A percentile compares a stretch with the other conserved stretches of the same genome.
Conservation (phyloP, 1,140 invertebrate species). For the Pachyrhynchus sulphureomaculatus region DNA sequence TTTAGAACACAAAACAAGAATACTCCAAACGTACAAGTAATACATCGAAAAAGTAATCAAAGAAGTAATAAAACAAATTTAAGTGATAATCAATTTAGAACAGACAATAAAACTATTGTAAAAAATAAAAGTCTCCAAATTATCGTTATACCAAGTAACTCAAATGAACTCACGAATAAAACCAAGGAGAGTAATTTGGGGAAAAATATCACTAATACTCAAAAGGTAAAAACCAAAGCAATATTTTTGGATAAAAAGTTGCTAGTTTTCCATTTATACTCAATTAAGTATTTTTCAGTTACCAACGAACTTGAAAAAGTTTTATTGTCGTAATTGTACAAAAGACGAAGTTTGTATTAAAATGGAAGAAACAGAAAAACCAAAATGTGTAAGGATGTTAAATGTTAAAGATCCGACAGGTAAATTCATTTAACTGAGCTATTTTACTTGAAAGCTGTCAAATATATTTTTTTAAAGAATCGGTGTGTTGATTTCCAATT, state of each 20-base stretch:
- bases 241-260: no score
- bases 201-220: no score
- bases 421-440: neutral
- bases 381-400: slow-evolving; percentile 59
- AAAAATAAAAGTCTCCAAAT: no score
- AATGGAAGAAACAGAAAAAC: slow-evolving; percentile 41
- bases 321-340: slow-evolving; percentile 15
- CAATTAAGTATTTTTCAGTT: neutral
- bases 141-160: no score
- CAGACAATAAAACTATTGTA: neutral
- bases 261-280: no score
- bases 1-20: slow-evolving; percentile 14
- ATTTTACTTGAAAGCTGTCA: no score
- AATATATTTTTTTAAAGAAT: no score
- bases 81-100: neutral
- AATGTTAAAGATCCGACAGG: slow-evolving; percentile 68
- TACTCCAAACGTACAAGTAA: slow-evolving; percentile 10
- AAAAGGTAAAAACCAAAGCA: no score
- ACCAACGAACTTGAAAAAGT: neutral
- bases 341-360: slow-evolving; percentile 43
- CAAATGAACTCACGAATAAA: no score
- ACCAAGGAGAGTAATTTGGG: no score
- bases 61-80: neutral
- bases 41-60: neutral
- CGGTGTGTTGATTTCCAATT: no score